phyloP scores from a whole-genome alignment of 2,797 vertebrate species.

The Ispidina lecontei region DNA sequence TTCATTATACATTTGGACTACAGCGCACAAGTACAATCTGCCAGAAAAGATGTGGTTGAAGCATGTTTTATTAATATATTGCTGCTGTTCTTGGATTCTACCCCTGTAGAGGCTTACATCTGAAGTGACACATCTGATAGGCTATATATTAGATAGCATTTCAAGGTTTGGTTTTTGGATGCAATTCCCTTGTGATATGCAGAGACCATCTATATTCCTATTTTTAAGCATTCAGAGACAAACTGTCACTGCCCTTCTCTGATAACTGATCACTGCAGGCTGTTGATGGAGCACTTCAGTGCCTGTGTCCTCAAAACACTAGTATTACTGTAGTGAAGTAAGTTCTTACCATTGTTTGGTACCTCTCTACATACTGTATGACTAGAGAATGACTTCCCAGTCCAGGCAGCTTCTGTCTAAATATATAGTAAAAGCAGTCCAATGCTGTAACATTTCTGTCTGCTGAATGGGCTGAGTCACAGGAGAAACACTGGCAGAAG shows the following conservation, averaged over 20 bases:
- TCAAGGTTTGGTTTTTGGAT: background rate
- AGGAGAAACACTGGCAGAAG: background rate
- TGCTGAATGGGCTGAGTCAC: background rate
- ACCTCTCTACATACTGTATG: background rate
- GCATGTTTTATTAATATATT: conserved; percentile 63
- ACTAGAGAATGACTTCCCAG: background rate
- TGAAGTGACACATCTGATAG: conserved; percentile 24
- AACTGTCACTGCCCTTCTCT: background rate
- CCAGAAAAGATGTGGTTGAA: conserved; percentile 31
- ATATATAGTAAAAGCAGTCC: background rate
- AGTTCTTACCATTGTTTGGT: background rate
- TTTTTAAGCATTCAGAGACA: conserved; percentile 1
- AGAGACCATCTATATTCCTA: background rate
- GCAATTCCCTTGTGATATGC: background rate
- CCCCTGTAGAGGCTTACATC: background rate
- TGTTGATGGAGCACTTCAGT: background rate
- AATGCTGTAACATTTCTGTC: background rate
- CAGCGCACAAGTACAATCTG: conserved; percentile 24
- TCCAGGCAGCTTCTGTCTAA: background rate
- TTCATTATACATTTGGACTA: conserved; percentile 44
- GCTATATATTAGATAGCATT: background rate
- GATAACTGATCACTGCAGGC: background rate
- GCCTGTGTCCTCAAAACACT: background rate
- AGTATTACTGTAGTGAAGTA: background rate
- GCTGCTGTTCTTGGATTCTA: conserved; percentile 64